Percentiles rank a stretch among this genome's conserved stretches.
Evolutionary conservation across 2,888 invertebrate species (phyloP).

Genomic region (Leptinotarsa juncta): DNA sequence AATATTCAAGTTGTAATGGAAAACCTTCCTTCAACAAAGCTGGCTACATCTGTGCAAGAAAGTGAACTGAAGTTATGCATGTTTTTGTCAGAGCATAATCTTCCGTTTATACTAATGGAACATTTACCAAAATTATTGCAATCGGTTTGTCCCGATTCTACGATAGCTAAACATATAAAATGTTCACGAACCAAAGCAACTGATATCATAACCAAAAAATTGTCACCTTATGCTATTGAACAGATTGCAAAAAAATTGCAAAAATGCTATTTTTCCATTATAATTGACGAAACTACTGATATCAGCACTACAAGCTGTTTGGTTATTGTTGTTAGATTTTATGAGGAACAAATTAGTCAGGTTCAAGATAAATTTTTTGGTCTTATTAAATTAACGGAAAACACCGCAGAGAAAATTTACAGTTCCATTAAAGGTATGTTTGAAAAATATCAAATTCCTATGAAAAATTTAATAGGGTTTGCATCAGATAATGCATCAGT

Average conservation of each 20-base stretch:
- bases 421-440: neutral
- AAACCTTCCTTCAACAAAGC: constrained; percentile 13
- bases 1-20: constrained; percentile 16
- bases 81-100: constrained; percentile 23
- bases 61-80: constrained; percentile 22
- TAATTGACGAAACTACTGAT: constrained; percentile 27
- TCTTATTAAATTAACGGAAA: constrained; percentile 4
- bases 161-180: constrained; percentile 16
- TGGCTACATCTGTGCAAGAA: neutral
- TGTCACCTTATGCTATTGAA: neutral
- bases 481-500: constrained; percentile 24
- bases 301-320: constrained; percentile 15
- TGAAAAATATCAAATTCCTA: constrained; percentile 2
- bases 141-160: constrained; percentile 22
- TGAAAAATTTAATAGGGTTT: constrained; percentile 14
- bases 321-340: constrained; percentile 19
- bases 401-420: constrained; percentile 11
- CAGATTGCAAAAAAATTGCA: neutral
- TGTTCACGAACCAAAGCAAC: constrained; percentile 23
- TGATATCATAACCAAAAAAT: constrained; percentile 9
- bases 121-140: constrained; percentile 14
- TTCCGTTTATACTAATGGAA: constrained; percentile 15
- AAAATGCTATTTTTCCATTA: constrained; percentile 20
- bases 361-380: constrained; percentile 20
- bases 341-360: neutral